phyloP scores from a whole-genome alignment of 2,888 invertebrate species.

The Tiliacea citrago region DNA sequence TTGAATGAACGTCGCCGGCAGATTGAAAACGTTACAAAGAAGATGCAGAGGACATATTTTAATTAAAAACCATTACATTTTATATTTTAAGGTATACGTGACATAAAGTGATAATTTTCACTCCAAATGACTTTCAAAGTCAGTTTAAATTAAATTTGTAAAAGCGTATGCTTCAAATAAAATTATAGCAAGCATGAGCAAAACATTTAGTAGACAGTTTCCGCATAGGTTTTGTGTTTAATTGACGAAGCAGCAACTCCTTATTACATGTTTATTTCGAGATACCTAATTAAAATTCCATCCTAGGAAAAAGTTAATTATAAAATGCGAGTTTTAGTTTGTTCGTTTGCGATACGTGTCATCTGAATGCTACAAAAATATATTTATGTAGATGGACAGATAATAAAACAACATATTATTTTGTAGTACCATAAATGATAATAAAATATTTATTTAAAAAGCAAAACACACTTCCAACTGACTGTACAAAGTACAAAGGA shows the following conservation, averaged over 20 bases:
- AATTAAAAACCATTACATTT: constrained; percentile 3
- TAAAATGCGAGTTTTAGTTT: constrained; percentile 2
- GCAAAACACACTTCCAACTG: neutral
- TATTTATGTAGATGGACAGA: too few relatives aligned
- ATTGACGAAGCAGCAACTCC: constrained; percentile 19
- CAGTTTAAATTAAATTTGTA: constrained; percentile 8
- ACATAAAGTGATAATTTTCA: neutral
- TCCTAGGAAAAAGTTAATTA: neutral
- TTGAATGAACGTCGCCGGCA: constrained; percentile 20
- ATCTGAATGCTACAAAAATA: neutral
- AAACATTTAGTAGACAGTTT: neutral
- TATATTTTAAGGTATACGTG: neutral
- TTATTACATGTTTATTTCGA: constrained; percentile 19
- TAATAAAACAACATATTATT: neutral
- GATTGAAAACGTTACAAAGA: constrained; percentile 21
- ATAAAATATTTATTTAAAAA: neutral
- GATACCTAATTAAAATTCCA: constrained; percentile 11
- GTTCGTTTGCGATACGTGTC: neutral
- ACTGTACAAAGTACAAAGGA: constrained; percentile 14
- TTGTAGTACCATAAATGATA: neutral
- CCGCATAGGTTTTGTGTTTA: neutral
- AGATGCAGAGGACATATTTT: constrained; percentile 14
- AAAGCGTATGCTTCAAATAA: constrained; percentile 1
- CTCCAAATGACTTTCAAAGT: neutral
- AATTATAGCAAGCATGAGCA: neutral